phyloP scores from a whole-genome alignment of 2,113 vertebrate genomes.

The Orthochromis indermauri region DNA sequence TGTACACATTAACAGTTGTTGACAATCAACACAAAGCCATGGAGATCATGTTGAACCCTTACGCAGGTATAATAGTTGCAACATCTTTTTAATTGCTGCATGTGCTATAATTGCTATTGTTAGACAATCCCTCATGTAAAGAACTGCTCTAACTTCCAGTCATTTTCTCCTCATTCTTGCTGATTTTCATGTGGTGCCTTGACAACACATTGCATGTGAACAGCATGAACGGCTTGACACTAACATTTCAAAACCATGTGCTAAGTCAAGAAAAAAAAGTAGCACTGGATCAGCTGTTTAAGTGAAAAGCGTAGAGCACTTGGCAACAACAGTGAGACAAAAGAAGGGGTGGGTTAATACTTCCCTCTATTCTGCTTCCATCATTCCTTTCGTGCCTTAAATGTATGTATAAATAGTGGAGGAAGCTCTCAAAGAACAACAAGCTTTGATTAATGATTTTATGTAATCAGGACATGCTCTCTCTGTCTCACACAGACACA shows the following conservation, averaged over 20 bases:
- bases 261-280: neutral
- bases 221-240: neutral
- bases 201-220: neutral
- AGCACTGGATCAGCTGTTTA: neutral
- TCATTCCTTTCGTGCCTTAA: neutral
- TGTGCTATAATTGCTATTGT: neutral
- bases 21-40: neutral
- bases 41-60: neutral
- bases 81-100: neutral
- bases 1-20: neutral
- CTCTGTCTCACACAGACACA: neutral
- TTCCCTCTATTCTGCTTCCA: neutral
- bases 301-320: neutral
- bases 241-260: neutral
- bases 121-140: neutral
- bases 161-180: neutral
- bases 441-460: constrained; percentile 42
- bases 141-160: neutral
- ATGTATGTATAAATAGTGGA: neutral
- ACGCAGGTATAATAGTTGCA: neutral
- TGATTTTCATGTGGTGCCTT: neutral
- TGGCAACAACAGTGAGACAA: neutral
- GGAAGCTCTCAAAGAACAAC: constrained; percentile 7
- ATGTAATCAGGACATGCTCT: constrained; percentile 14
- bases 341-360: neutral